Evolutionary conservation across 1,140 invertebrate species (phyloP).

Genomic region (Trissolcus basalis): DNA sequence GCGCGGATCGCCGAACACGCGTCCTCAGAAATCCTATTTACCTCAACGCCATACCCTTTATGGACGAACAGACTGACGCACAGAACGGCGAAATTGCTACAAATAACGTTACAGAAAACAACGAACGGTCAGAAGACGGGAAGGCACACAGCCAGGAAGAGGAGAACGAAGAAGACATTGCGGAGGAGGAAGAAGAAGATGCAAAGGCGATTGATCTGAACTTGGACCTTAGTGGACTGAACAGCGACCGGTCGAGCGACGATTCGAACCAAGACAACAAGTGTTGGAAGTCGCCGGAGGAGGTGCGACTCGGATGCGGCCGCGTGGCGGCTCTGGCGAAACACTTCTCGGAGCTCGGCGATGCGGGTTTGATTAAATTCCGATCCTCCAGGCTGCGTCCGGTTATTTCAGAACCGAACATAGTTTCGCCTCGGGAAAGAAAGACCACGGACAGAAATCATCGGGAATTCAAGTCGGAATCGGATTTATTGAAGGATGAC

Average conservation of each 20-base stretch:
- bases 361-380: constrained; percentile 71
- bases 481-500: constrained; percentile 57
- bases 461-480: constrained; percentile 63
- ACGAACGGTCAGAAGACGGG: constrained; percentile 1
- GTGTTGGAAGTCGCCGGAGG: constrained; percentile 80
- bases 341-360: constrained; percentile 77
- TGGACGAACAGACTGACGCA: constrained; percentile 63
- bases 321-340: constrained; percentile 80
- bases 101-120: neutral
- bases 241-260: constrained; percentile 70
- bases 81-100: constrained; percentile 3
- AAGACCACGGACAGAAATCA: constrained; percentile 24
- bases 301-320: constrained; percentile 78
- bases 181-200: constrained; percentile 5
- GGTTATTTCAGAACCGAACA: constrained; percentile 71
- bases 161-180: neutral
- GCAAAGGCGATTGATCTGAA: constrained; percentile 67
- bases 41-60: constrained; percentile 65
- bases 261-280: constrained; percentile 73
- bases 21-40: constrained; percentile 36
- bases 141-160: neutral
- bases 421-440: constrained; percentile 58
- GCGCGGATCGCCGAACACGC: constrained; percentile 48
- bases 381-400: constrained; percentile 62
- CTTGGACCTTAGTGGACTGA: constrained; percentile 69